phyloP scores from a whole-genome alignment of 1,140 invertebrate genomes.

The Solenopsis invicta region DNA sequence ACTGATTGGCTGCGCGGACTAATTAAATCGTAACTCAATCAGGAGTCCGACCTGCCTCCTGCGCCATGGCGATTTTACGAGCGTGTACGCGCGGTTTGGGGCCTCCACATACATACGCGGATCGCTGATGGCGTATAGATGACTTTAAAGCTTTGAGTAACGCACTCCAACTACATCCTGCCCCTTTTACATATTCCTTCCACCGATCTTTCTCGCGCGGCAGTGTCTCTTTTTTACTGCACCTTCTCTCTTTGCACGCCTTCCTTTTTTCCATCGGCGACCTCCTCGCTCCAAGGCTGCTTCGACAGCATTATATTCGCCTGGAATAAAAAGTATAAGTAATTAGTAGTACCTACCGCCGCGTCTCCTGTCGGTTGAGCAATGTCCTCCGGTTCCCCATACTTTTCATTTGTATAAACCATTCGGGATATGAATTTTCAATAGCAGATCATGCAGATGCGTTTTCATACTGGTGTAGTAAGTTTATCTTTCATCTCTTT shows the following conservation, averaged over 20 bases:
- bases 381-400: conserved; percentile 51
- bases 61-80: conserved; percentile 72
- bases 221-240: conserved; percentile 33
- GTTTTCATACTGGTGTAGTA: background rate
- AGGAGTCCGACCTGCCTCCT: conserved; percentile 67
- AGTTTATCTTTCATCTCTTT: background rate
- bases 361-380: conserved; percentile 56
- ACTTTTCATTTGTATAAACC: conserved; percentile 36
- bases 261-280: conserved; percentile 44
- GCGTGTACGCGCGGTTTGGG: conserved; percentile 64
- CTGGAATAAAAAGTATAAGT: conserved; percentile 70
- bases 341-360: conserved; percentile 76
- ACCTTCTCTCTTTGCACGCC: conserved; percentile 31
- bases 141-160: conserved; percentile 66
- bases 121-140: conserved; percentile 62
- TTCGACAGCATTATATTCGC: conserved; percentile 67
- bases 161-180: conserved; percentile 36
- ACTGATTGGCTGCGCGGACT: conserved; percentile 82
- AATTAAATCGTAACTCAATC: conserved; percentile 87
- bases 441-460: conserved; percentile 27
- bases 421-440: conserved; percentile 47
- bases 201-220: conserved; percentile 30
- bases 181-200: conserved; percentile 50
- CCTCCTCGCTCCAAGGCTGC: conserved; percentile 23
- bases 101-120: conserved; percentile 59